These are phyloP conservation scores for Pararge aegeria DNA, from an alignment of 1,140 invertebrate genomes.

Conservation along the genomic window DNA sequence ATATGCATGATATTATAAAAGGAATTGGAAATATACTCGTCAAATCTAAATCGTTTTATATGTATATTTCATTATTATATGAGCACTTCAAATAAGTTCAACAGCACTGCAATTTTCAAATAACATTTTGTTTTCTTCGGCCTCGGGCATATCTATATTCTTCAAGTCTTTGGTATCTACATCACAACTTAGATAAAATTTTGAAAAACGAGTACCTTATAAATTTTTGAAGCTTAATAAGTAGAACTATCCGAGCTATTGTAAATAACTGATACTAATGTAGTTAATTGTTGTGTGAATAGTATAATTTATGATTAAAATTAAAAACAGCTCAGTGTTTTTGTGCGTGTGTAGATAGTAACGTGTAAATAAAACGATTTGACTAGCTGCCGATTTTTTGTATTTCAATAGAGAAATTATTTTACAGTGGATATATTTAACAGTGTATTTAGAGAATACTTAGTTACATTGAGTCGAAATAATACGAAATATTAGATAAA, in stretches of 20 bases:
- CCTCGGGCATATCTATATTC: no score
- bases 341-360: constrained; percentile 75
- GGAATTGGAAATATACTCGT: no score
- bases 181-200: not conserved
- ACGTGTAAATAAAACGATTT: constrained; percentile 59
- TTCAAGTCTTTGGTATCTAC: no score
- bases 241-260: constrained; percentile 34
- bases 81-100: no score
- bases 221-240: constrained; percentile 5
- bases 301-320: constrained; percentile 63
- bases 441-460: not conserved
- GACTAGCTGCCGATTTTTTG: constrained; percentile 19
- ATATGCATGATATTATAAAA: no score
- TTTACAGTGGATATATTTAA: constrained; percentile 17
- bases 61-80: no score
- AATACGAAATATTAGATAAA: constrained; percentile 8
- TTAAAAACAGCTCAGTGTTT: constrained; percentile 57
- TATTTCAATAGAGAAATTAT: constrained; percentile 22
- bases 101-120: no score
- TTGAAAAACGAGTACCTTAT: not conserved
- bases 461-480: constrained; percentile 12
- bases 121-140: no score
- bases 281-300: constrained; percentile 75
- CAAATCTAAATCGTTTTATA: no score
- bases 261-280: constrained; percentile 68